phyloP scores from a whole-genome alignment of 2,113 vertebrate species.

The Bubo blakistoni region DNA sequence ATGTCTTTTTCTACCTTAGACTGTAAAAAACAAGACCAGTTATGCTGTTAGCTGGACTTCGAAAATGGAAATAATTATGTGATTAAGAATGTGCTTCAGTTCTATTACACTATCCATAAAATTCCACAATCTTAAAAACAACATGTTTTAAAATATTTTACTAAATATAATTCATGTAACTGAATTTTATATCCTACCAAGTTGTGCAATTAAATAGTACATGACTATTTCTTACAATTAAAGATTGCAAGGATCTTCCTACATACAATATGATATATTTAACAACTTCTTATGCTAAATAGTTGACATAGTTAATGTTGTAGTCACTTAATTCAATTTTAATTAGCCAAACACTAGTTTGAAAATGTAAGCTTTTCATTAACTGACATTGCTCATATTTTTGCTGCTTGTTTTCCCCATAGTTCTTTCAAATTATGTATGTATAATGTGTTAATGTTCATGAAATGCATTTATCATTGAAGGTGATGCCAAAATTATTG shows the following conservation, averaged over 20 bases:
- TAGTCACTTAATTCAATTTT: conserved; percentile 77
- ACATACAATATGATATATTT: conserved; percentile 71
- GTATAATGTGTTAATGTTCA: conserved; percentile 6
- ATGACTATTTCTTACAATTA: conserved; percentile 75
- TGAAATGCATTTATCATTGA: conserved; percentile 24
- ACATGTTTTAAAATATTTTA: conserved; percentile 78
- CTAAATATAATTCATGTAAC: conserved; percentile 75
- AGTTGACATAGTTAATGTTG: conserved; percentile 73
- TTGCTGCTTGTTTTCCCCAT: conserved; percentile 51
- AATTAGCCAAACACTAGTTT: conserved; percentile 76
- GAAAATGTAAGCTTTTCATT: conserved; percentile 68
- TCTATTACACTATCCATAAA: conserved; percentile 74
- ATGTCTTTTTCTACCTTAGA: conserved; percentile 40
- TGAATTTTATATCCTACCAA: conserved; percentile 74
- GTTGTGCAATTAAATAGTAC: conserved; percentile 75
- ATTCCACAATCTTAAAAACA: conserved; percentile 66
- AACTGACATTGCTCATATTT: conserved; percentile 62
- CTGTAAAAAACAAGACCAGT: conserved; percentile 66
- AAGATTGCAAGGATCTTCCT: conserved; percentile 71
- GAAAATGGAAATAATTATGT: conserved; percentile 76
- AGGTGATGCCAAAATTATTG: conserved; percentile 16
- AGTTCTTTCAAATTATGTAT: conserved; percentile 58
- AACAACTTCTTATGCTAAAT: conserved; percentile 75
- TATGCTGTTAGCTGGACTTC: conserved; percentile 70
- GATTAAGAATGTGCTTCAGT: conserved; percentile 74